Evolutionary conservation across 2,888 invertebrate species (phyloP).

Genomic region (Amphipoea oculea): DNA sequence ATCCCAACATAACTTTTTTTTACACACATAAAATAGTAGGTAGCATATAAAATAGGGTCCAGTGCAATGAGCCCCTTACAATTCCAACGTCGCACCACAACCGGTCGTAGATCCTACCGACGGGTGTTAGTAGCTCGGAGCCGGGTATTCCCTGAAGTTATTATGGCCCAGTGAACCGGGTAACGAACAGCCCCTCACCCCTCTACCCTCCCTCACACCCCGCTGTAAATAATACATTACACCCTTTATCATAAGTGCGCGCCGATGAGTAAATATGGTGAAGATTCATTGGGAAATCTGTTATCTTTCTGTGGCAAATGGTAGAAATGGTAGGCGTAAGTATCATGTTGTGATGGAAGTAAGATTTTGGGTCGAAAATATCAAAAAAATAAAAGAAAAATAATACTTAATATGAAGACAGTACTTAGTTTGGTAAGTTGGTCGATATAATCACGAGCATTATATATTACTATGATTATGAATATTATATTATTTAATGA

Average conservation of each 20-base stretch:
- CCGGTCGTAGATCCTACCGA: conserved; percentile 53
- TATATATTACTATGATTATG: too few species aligned
- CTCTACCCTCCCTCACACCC: conserved; percentile 47
- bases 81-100: conserved; percentile 64
- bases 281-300: conserved; percentile 47
- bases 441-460: background rate
- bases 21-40: background rate
- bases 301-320: conserved; percentile 21
- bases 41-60: too few species aligned
- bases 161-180: conserved; percentile 89
- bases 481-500: background rate
- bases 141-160: conserved; percentile 89
- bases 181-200: conserved; percentile 83
- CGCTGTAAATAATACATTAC: conserved; percentile 85
- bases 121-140: conserved; percentile 84
- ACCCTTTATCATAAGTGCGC: conserved; percentile 71
- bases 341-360: background rate
- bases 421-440: background rate
- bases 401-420: background rate
- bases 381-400: background rate
- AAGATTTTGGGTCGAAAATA: background rate
- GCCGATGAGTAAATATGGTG: conserved; percentile 56
- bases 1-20: background rate
- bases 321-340: conserved; percentile 1
- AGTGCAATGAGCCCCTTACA: background rate